Base-by-base conservation (phyloP, 1,140 invertebrate species). In the Aphelinus certus region DNA sequence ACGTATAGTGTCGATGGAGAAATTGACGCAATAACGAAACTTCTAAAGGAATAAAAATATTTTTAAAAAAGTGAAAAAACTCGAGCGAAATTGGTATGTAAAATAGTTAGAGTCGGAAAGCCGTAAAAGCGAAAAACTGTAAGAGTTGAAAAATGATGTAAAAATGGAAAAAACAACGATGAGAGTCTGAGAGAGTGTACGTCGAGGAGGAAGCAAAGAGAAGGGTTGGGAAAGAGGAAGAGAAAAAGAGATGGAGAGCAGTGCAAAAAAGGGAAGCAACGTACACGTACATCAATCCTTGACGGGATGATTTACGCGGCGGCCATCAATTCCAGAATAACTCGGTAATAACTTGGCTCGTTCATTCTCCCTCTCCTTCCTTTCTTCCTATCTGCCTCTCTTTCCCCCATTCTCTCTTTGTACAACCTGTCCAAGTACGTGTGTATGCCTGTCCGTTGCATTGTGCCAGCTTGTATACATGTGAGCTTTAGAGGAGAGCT, bases 321-420 rank as follows among this genome's bases (percentile, higher is more conserved):
- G 77, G 80, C 83, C 83, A 83, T 83, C 81, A 82, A 82, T 82
- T 83, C 81, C 80, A 82, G 80, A 83, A 83, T 83, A 83, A 83
- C 81, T 83, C 79, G 83, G 81, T 83, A 83, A 83, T 83, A 83
- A 83, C 83, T 83, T 77, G 70, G 75, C 81, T 82, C 65, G 68
- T n/a, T 65, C 53, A 74, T 47, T 73, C 69, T 75, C 42, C 69
- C 56, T 55, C 53, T 43, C 55, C 67, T 66, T 61, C 63, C 57
- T 77, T 26, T 67, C 60, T 71, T 69, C 26, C 68, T 75, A n/a
- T 72, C 56, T 75, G 48, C 64, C 47, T 61, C 70, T 61, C 71
- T 51, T 42, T 71, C 55, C 9, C 46, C 56, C 73, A 55, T 49
- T 70, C 68, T 70, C 66, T 48, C 65, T 71, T 70, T 9, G 57